Percentiles rank a stretch among this genome's conserved stretches.
These are phyloP conservation scores for Emydoidea blandingii DNA, from an alignment of 2,797 vertebrate genomes.

Conservation along the genomic window DNA sequence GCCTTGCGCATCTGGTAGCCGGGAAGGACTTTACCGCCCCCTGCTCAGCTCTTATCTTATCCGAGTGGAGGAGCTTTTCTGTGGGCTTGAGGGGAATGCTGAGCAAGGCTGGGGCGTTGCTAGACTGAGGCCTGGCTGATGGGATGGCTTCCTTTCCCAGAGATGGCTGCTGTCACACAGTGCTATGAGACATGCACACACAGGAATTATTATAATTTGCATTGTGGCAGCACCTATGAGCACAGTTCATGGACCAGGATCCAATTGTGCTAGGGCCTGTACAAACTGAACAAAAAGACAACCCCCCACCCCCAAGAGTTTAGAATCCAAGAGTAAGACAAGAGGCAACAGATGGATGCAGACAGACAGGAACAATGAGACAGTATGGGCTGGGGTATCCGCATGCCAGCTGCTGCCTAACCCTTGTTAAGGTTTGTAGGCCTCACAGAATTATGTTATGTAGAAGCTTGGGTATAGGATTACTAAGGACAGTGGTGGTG, in stretches of 20 bases:
- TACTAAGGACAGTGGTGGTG: background rate
- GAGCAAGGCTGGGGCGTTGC: background rate
- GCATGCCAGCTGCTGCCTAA: background rate
- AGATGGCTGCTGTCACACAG: background rate
- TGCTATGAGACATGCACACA: background rate
- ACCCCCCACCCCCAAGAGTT: background rate
- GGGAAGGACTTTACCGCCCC: background rate
- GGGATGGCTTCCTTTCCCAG: background rate
- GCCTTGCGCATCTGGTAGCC: background rate
- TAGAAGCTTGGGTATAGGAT: background rate
- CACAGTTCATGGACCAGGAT: background rate
- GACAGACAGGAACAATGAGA: background rate
- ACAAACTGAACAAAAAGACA: background rate
- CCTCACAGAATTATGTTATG: background rate
- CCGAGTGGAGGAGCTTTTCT: no score
- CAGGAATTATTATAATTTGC: background rate
- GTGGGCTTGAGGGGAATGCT: background rate
- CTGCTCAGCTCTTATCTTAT: background rate
- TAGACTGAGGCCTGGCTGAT: background rate
- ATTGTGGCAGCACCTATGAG: background rate
- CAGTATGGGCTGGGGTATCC: background rate
- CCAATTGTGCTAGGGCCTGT: no score
- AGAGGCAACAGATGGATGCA: background rate
- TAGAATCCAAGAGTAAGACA: no score
- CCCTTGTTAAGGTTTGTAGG: background rate